Evolutionary conservation across 2,113 vertebrate genomes (phyloP), one percentile per base, ranked within the genome.

Genomic region (Sphyrna mokarran): DNA sequence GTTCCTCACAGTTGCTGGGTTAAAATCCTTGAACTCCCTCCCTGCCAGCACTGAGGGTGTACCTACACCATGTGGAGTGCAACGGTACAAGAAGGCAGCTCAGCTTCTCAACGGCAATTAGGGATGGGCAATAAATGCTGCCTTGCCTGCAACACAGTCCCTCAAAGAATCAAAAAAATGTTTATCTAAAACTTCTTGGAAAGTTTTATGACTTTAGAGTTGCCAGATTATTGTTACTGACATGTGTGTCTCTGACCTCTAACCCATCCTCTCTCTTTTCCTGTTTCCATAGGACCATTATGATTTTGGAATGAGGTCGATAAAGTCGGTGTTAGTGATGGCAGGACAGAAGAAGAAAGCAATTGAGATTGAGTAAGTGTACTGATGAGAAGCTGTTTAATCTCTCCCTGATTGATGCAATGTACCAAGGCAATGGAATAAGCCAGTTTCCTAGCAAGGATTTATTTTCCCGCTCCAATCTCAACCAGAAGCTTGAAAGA

Each of bases 221-320:
- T 87, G n/a, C 40, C 8, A 87, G 4, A 18, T 33, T 11, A 23
- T 76, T 76, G 72, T 76, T 68, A 68, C 72, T 76, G 72, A 76
- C 11, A 43, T 22, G 3, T 87, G 11, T 90, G 5, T 26, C 0
- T 29, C 91, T 95, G 96, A 95, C 96, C 13, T 87, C 48, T 96
- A 23, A 70, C 48, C 48, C 48, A 96, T 85, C 95, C 96, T 96
- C 95, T 63, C 95, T 96, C 14, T 96, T 96, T 95, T 95, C 63
- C 89, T 37, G n/a, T 93, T n/a, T 68, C 89, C 18, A 6, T 96
- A 97, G 97, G 97, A 97, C 87, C 97, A 97, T 96, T 98, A 98
- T 96, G 97, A 97, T 96, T 97, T 97, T 97, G 97, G 97, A 95
- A 96, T 98, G 97, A 97, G 97, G 95, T 96, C 97, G 37, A 96